Evolutionary conservation across 2,113 vertebrate species (phyloP), one percentile per base, ranked within the genome.

Genomic region (Eidolon helvum): DNA sequence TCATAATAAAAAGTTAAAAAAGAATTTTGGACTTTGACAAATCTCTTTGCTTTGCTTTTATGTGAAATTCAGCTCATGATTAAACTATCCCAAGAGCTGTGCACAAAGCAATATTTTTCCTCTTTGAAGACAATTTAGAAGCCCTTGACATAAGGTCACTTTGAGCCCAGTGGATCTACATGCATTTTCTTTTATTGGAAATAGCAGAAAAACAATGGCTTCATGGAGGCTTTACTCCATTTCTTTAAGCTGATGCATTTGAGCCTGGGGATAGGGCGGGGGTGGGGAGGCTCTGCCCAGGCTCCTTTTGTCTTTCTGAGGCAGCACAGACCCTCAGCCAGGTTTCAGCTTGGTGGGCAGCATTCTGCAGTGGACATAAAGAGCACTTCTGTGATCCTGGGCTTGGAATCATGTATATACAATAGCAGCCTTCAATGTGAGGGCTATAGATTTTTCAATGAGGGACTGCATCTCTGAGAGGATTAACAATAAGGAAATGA

Each of bases 111-210:
- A 8, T 85, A n/a, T 88, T 95, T 95, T 83, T 66, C 63, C 71
- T 75, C 85, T 97, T 78, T 94, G 97, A 96, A 92, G 82, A 88
- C 86, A 94, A 72, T 86, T 88, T 68, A 24, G 87, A 97, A 90
- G 88, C 40, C 33, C 63, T 77, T 61, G 80, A 57, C 75, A 77
- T 75, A 87, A 92, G 88, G 88, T 85, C 88, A 92, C 90, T 63
- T 48, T 69, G 90, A 96, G 55, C 83, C 53, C 55, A 28, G 18
- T 19, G 61, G 59, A 35, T 48, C 61, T 87, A 15, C 0, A 0
- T 57, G 33, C 15, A 28, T 78, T 91, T 91, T 65, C 7, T 91
- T 55, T 77, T 33, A 43, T n/a, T 91, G 78, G 50, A 38, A 96
- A 88, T 22, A 66, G 12, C n/a, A 80, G 80, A 68, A 78, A 80